Conservation (phyloP, 1,140 invertebrate species). For the Scaptomyza hsui region DNA sequence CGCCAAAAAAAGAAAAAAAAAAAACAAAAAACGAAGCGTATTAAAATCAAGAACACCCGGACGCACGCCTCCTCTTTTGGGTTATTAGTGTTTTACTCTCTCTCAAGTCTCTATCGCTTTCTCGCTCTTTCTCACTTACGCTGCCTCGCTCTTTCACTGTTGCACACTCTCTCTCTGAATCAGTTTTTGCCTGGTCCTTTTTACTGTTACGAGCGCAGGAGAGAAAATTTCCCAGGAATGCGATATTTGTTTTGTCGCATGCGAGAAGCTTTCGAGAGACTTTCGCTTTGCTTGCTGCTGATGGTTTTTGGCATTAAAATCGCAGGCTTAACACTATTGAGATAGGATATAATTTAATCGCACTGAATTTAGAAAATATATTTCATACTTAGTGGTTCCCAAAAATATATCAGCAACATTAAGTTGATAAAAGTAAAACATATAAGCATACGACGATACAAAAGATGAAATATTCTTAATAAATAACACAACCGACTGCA, state of each 20-base stretch:
- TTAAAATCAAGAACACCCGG: constrained; percentile 26
- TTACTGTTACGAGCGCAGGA: neutral
- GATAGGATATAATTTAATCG: too few relatives aligned
- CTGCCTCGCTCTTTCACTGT: neutral
- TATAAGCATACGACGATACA: too few relatives aligned
- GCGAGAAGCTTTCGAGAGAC: constrained; percentile 30
- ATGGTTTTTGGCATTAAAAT: neutral
- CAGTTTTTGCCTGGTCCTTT: constrained; percentile 47
- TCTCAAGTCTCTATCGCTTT: neutral
- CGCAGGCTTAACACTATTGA: neutral
- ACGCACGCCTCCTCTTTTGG: constrained; percentile 8
- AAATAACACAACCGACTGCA: too few relatives aligned
- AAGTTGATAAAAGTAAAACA: too few relatives aligned
- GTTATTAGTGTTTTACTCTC: constrained; percentile 1
- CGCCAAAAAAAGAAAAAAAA: constrained; percentile 44
- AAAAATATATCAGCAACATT: too few relatives aligned
- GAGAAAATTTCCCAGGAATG: constrained; percentile 61
- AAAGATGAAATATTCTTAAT: too few relatives aligned
- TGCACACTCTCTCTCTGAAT: constrained; percentile 12
- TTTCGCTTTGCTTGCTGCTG: too few relatives aligned
- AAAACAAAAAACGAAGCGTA: constrained; percentile 39
- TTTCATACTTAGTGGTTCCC: too few relatives aligned
- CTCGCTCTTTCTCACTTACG: neutral
- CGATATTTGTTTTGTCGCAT: constrained; percentile 53
- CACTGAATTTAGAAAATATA: too few relatives aligned